Base-by-base conservation (phyloP, 1,140 invertebrate species). In the Lysiphlebus fabarum region DNA sequence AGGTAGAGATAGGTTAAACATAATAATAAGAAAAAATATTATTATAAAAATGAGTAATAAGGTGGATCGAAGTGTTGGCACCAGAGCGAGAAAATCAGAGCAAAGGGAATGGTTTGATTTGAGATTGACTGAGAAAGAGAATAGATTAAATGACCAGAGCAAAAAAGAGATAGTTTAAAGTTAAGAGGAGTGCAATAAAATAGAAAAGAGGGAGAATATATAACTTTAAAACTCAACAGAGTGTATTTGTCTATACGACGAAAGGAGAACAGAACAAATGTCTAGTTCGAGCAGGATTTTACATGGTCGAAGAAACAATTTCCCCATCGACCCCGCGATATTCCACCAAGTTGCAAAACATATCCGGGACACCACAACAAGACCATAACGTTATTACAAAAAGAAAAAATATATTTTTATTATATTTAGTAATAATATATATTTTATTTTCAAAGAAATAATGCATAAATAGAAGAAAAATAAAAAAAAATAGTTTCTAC, bases 31-130 rank as follows among this genome's bases (percentile, higher is more conserved):
- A 59, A 54, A 54, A 54, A 48, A 38, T 43, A 42, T 26, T 26
- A 26, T 26, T 26, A 26, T 26, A 26, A 26, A 26, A 26, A 26
- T 26, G 17, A 26, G 17, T 26, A 26, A 26, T 26, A 26, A 26
- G 17, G 17, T 26, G 17, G 17, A 26, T 26, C 17, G 17, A 36
- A 58, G 36, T 60, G 58, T 42, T 54, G 44, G 36, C 53, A 60
- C 38, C 58, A 17, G 47, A 55, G 51, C 58, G 58, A 60, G 58
- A 60, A 60, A 60, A 60, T 55, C 53, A 60, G 58, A 60, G 58
- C 58, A 43, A 60, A 60, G 53, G 58, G 53, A 60, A 60, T 40
- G 53, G 58, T 48, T 11, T 36, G 9, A 5, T 9, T 12, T 43
- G 37, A 26, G 17, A 26, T 26, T 26, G 36, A 40, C 17, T n/a